A percentile compares a stretch with the other conserved stretches of the same genome.
phyloP scores from a whole-genome alignment of 2,113 vertebrate genomes.

The Eudyptes chrysolophus region DNA sequence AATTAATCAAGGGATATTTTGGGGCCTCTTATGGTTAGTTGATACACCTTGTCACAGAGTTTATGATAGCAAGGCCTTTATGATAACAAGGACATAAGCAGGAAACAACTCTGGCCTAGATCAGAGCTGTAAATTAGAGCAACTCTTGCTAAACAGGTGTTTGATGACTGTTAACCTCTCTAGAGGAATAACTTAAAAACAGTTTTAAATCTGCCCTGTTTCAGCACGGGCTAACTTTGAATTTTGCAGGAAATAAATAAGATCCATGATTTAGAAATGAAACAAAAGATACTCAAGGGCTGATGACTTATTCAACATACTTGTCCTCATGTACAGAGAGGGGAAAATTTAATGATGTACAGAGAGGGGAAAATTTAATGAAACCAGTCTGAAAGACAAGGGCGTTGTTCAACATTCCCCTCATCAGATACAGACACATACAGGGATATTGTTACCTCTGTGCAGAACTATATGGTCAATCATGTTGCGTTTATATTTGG shows the following conservation, averaged over 20 bases:
- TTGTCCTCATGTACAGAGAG: not conserved
- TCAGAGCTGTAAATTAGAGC: not conserved
- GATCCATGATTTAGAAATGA: not conserved
- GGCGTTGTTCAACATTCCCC: not conserved
- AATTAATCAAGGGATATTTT: not conserved
- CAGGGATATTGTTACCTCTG: conserved; percentile 80
- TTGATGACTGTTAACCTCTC: not conserved
- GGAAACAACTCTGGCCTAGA: not conserved
- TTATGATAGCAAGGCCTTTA: not conserved
- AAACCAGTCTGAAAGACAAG: not conserved
- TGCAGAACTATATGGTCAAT: conserved; percentile 98
- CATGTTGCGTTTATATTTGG: conserved; percentile 98
- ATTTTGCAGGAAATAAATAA: not conserved
- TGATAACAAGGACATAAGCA: not conserved
- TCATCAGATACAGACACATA: not conserved
- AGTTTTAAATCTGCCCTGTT: not conserved
- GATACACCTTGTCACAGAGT: not conserved
- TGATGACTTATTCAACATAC: not conserved
- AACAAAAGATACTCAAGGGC: not conserved
- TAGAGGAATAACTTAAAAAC: not conserved
- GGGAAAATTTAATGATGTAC: not conserved
- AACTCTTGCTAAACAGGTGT: not conserved
- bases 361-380: not conserved
- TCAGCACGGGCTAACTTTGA: not conserved
- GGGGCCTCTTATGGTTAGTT: not conserved